Evolutionary conservation across 2,888 invertebrate genomes (phyloP), one percentile per base, ranked within the genome.

Genomic region (Punctoribates punctum): DNA sequence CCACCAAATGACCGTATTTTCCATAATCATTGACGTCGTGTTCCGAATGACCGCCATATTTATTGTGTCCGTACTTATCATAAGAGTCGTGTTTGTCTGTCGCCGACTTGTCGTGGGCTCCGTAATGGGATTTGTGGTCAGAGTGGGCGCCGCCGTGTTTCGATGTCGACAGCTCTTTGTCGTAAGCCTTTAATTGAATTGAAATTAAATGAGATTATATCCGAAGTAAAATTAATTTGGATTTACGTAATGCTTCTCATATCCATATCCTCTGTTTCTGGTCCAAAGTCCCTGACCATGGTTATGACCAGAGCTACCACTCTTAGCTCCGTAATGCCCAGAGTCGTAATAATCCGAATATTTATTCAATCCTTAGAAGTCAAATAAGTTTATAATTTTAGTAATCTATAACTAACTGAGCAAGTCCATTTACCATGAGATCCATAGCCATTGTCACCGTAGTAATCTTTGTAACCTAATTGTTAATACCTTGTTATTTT

Each of bases 221-320:
- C 48, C 4, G 4, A 54, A 54, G 3, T 20, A n/a, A 20, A 20
- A 54, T 54, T 17, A 9, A 27, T 27, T 1, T 60, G 3, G 1
- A 1, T 27, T 27, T 60, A 60, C 60, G 25, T 76, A 77, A 51
- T 74, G 75, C 72, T 77, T 77, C 34, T 77, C 77, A 51, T 77
- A 77, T 15, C 77, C 77, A 73, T 77, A 77, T 6, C 77, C 77
- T 11, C 77, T 73, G 48, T 77, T 76, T 23, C 77, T 46, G 25
- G 65, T 11, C 25, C 60, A 76, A 27, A 76, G 46, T 13, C 73
- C 73, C 25, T 29, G 46, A n/a, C 62, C 73, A 62, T 77, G 72
- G 11, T 77, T 34, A 34, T 76, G 73, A n/a, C 74, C 74, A 42
- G 76, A 72, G 48, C 72, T 46, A 23, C 70, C 77, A 72, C 51